Base-by-base conservation (phyloP, 1,140 invertebrate species). In the Mamestra configurata region DNA sequence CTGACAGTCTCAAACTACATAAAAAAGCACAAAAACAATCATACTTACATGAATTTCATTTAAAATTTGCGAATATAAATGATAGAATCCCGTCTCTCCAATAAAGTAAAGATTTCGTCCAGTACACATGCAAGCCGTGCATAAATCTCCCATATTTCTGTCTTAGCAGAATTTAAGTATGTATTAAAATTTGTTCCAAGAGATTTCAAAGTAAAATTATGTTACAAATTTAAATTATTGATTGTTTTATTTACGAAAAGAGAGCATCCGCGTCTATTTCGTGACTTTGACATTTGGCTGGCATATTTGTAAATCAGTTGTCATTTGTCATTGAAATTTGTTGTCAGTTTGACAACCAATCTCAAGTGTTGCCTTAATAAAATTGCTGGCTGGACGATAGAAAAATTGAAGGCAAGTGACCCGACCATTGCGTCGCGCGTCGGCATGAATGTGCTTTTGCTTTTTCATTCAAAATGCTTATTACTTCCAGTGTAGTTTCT, bases 61-160 rank as follows among this genome's bases (percentile, higher is more conserved):
- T 18, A 93, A 77, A 53, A 93, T 91, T 85, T 91, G 86, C 18
- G 84, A 82, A 80, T 89, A 93, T 72, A 90, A 15, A 49, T 84
- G 31, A 18, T 89, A 84, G 24, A 86, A 80, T 13, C 83, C 89
- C 1, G 88, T 89, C 4, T 88, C 89, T 1, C 72, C 82, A 1
- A 92, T 86, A 20, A 80, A 86, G 64, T 75, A 85, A 18, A 92
- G 70, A 59, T 89, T 90, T 37, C 91, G 72, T 2, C 88, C 91
- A 0, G 82, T 55, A 79, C 89, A 90, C 24, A 92, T 72, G 43
- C 92, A 93, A 6, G 87, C 84, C 4, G 89, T 82, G 35, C 92
- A 93, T 13, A 93, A 82, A 24, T 86, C 87, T 1, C 88, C 87
- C 92, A 92, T 93, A 79, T 22, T 77, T 53, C 0, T 20, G 1